Evolutionary conservation across 53 echinoderm and acorn worm species (phyloP).

Genomic region (Stichopus horrens): DNA sequence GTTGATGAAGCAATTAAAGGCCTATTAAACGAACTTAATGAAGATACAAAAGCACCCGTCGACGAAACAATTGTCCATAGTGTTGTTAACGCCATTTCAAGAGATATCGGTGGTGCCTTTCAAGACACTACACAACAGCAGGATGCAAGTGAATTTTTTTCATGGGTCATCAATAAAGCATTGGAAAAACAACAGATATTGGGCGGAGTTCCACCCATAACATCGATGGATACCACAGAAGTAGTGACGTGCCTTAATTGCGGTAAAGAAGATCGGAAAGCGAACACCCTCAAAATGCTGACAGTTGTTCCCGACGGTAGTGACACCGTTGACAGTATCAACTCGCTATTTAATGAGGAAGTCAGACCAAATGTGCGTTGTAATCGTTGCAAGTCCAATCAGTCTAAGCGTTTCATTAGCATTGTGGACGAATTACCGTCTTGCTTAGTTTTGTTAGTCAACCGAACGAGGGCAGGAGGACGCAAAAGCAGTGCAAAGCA

Average conservation of each 20-base stretch:
- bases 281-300: background rate
- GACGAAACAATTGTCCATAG: background rate
- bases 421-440: background rate
- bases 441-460: background rate
- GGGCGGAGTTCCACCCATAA: background rate
- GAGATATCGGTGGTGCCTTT: background rate
- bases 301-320: background rate
- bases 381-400: background rate
- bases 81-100: background rate
- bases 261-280: constrained; percentile 1
- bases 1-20: constrained; percentile 20
- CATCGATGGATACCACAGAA: background rate
- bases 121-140: constrained; percentile 1
- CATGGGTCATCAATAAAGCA: background rate
- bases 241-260: background rate
- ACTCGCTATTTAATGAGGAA: background rate
- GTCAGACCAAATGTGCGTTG: background rate
- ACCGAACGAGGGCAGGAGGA: background rate
- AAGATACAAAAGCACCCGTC: background rate
- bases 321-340: background rate
- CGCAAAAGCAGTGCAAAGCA: constrained; percentile 7
- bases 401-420: background rate
- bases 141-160: constrained; percentile 10
- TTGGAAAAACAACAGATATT: constrained; percentile 24
- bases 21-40: background rate